Base-by-base conservation (phyloP, 2,888 invertebrate genomes). In the Netelia fuscicornis region DNA sequence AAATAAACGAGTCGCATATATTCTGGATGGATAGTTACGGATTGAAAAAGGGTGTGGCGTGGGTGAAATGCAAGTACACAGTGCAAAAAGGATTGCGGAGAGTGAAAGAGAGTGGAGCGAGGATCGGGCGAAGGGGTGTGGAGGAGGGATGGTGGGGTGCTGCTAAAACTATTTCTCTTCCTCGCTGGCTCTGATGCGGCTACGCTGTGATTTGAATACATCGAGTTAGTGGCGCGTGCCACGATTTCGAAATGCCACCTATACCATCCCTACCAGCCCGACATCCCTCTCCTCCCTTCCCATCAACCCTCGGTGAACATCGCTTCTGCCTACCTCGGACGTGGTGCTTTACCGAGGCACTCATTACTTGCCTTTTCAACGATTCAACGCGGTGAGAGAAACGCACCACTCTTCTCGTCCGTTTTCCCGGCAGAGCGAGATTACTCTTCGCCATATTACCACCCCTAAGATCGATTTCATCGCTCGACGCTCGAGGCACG, bases 191-290 rank as follows among this genome's bases (percentile, higher is more conserved):
- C 85, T 76, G 82, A 81, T 82, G 82, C 86, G 89, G 91, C 85
- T 79, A 87, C 86, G 87, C 88, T 92, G 92, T 93, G 93, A 93
- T 93, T 93, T 93, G 93, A 93, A 93, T 93, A 92, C 92, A 92
- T 91, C 91, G 92, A 92, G 93, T 93, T 93, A 93, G 92, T 88
- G 90, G 91, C 91, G 89, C 93, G 93, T 93, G 93, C 90, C 89
- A 83, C 81, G 93, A 92, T 91, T 93, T 79, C 88, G 82, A 81
- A 86, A 91, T 90, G 64, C 60, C 79, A 74, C 48, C 86, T 77
- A 64, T 58, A 72, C 48, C 70, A 82, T 56, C 68, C 48, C 48
- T 10, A 10, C 13, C 13, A 13, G 11, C 48, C 13, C 37, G 37
- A 37, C 37, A 37, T 65, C 84, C 56, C 68, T 13, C 48, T 10